Percentiles rank a stretch among this genome's conserved stretches.
phyloP scores from a whole-genome alignment of 2,113 vertebrate genomes.

The Scortum barcoo region DNA sequence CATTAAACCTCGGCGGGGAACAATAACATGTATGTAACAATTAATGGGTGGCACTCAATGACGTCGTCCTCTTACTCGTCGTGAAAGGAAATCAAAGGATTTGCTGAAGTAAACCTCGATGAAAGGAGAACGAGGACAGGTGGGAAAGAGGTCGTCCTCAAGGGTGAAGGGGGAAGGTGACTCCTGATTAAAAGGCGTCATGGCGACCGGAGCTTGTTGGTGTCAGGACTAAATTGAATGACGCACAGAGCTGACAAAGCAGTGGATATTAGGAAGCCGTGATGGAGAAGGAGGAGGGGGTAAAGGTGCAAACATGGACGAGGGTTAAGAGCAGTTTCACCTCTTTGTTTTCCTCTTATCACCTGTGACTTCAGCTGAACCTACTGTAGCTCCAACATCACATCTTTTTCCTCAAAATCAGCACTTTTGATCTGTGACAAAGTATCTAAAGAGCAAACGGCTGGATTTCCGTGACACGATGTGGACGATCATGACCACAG shows the following conservation, averaged over 20 bases:
- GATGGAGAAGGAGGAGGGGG: background rate
- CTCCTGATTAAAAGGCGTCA: constrained; percentile 44
- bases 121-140: background rate
- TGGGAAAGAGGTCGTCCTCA: constrained; percentile 1
- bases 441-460: background rate
- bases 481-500: background rate
- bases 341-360: background rate
- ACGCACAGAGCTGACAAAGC: constrained; percentile 28
- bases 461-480: no score
- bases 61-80: background rate
- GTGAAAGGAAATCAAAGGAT: constrained; percentile 11
- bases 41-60: background rate
- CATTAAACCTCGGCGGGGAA: background rate
- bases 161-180: constrained; percentile 15
- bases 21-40: background rate
- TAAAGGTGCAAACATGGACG: background rate
- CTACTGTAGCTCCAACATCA: background rate
- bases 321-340: background rate
- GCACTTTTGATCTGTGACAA: background rate
- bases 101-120: background rate
- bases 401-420: background rate
- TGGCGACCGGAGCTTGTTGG: constrained; percentile 42
- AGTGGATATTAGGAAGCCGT: constrained; percentile 1
- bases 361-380: background rate
- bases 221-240: constrained; percentile 18